These are phyloP conservation scores for Pteromalus puparum DNA, from an alignment of 1,140 invertebrate species.

Conservation along the genomic window DNA sequence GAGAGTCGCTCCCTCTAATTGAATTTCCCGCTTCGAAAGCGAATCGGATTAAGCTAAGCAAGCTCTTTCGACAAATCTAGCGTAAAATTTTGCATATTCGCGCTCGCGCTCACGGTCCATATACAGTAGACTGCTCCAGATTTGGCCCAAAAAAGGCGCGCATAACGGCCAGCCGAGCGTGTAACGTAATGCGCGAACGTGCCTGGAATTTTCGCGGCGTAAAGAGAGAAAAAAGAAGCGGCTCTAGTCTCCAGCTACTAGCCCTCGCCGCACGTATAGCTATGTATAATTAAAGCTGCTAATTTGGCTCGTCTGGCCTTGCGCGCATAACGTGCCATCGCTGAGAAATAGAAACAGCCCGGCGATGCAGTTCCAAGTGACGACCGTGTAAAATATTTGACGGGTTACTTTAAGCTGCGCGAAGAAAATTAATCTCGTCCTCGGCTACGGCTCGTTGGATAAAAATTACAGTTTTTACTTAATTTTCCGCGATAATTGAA, in stretches of 20 bases:
- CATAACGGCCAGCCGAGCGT: not conserved
- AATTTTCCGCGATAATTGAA: conserved; percentile 22
- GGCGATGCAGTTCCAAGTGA: too few relatives aligned
- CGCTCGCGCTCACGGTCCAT: not conserved
- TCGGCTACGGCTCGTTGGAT: too few relatives aligned
- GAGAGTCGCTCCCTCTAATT: not conserved
- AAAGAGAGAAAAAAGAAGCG: not conserved
- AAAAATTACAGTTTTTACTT: not conserved
- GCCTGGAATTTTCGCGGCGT: not conserved
- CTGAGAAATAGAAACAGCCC: conserved; percentile 6
- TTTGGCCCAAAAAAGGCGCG: not conserved
- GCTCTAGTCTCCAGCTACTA: not conserved
- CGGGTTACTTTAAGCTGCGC: too few relatives aligned
- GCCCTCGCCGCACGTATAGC: not conserved
- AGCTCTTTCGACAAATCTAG: not conserved
- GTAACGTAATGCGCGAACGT: not conserved
- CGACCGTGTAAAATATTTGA: too few relatives aligned
- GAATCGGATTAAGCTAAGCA: not conserved
- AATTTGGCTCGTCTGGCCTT: not conserved
- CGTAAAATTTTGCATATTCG: not conserved
- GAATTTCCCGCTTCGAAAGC: not conserved
- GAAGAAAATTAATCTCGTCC: too few relatives aligned
- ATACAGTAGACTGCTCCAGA: not conserved
- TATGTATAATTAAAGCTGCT: not conserved
- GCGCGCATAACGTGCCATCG: not conserved